phyloP scores from a whole-genome alignment of 2,888 invertebrate species.

The Marronus borbonicus region DNA sequence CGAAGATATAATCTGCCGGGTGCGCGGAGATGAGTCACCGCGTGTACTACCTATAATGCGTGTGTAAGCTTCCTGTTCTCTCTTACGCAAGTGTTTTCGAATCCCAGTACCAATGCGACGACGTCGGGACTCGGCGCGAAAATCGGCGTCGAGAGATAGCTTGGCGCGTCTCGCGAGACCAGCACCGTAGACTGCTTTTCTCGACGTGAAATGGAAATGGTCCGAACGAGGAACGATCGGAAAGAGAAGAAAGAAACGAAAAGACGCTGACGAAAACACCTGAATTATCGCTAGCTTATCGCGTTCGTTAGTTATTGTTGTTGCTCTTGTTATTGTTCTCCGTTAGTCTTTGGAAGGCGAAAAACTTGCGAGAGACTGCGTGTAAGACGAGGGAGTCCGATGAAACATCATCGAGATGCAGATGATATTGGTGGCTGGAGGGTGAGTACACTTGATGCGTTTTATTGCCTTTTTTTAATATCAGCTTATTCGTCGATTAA shows the following conservation, averaged over 20 bases:
- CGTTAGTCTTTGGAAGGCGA: conserved; percentile 12
- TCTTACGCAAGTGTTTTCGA: conserved; percentile 49
- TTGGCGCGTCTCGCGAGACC: background rate
- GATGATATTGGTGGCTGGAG: conserved; percentile 75
- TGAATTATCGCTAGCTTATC: conserved; percentile 7
- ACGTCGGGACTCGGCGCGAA: conserved; percentile 35
- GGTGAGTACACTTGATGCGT: conserved; percentile 63
- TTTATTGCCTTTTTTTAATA: background rate
- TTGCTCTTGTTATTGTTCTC: background rate
- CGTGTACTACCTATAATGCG: background rate
- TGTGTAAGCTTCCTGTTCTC: conserved; percentile 30
- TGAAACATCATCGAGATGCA: conserved; percentile 70
- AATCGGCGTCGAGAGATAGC: conserved; percentile 11
- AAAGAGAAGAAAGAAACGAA: conserved; percentile 8
- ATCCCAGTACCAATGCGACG: conserved; percentile 41
- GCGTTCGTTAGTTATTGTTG: background rate
- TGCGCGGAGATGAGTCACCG: too few species aligned
- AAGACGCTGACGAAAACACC: background rate
- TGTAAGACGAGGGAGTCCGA: conserved; percentile 56
- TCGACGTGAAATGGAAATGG: conserved; percentile 16
- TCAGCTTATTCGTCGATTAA: too few species aligned
- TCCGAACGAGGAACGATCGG: background rate
- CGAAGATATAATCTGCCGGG: too few species aligned
- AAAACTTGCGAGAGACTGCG: background rate
- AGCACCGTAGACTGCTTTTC: background rate